Evolutionary conservation across 2,888 invertebrate species (phyloP), one percentile per base, ranked within the genome.

Genomic region (Perizoma affinitatum): DNA sequence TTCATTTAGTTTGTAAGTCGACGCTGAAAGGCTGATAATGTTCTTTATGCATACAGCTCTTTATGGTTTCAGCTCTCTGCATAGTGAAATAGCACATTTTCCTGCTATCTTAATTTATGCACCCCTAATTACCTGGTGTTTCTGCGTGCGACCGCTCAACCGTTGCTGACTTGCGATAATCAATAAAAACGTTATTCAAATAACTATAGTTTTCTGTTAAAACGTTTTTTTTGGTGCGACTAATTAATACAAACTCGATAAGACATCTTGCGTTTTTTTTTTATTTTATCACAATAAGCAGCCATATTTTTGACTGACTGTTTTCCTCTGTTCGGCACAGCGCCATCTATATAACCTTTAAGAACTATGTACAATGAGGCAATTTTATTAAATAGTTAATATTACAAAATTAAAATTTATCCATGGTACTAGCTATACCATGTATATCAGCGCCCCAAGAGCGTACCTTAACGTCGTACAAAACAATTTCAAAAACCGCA

Each of bases 51-150:
- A 6, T 40, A 40, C 36, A 45, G 44, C 43, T n/a, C n/a, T n/a
- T n/a, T n/a, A n/a, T n/a, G 11, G 50, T 34, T 50, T 40, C 44
- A 57, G 38, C 50, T 40, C n/a, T 8, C 44, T 8, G 22, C 45
- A 10, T 22, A 22, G 22, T 22, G 22, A 55, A 48, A 36, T 33
- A 55, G 35, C 35, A 61, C 36, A 41, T 56, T 63, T 60, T 34
- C 40, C 47, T 51, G 50, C 10, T 60, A 64, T 57, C 41, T 57
- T 41, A 57, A 64, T 63, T 34, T 60, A 60, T 60, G 49, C 60
- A 54, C 56, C 57, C 51, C 50, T 57, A 42, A 54, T 48, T 36
- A 54, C 48, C 41, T 52, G 36, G 58, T 54, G 22, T 36, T 48
- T 38, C 60, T 22, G 60, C 61, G 56, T 60, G 59, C 46, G 35